Conservation (phyloP, 2,113 vertebrate genomes). For the Ciconia maguari region DNA sequence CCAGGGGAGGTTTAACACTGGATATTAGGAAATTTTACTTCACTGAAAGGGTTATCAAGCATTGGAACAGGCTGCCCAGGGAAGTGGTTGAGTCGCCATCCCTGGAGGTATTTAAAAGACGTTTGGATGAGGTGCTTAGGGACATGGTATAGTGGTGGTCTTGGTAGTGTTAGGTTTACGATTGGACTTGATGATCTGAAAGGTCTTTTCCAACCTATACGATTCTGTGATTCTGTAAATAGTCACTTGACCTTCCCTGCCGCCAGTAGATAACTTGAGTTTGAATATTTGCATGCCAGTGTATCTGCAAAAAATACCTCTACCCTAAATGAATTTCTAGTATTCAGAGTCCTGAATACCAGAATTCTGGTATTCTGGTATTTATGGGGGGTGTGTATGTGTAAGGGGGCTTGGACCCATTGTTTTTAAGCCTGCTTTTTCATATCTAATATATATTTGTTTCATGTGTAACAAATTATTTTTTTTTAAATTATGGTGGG, state of each 20-base stretch:
- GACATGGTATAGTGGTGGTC: too few relatives aligned
- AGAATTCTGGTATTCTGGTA: neutral
- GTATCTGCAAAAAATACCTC: neutral
- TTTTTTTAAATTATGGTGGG: neutral
- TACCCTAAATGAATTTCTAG: neutral
- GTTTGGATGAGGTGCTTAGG: too few relatives aligned
- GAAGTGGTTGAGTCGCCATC: too few relatives aligned
- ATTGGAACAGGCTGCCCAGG: too few relatives aligned
- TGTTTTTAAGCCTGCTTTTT: neutral
- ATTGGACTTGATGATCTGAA: too few relatives aligned
- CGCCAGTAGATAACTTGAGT: neutral
- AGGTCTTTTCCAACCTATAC: too few relatives aligned
- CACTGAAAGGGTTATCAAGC: too few relatives aligned
- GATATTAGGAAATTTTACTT: too few relatives aligned
- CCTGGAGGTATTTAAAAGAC: too few relatives aligned
- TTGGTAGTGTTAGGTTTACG: too few relatives aligned
- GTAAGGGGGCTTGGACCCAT: neutral
- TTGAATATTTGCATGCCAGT: rapidly evolving
- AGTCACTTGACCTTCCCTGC: neutral
- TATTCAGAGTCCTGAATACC: neutral
- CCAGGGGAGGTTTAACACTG: too few relatives aligned
- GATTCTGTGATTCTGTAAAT: too few relatives aligned
- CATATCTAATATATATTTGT: rapidly evolving
- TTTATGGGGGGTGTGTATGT: neutral
- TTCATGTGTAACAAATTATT: neutral